Percentiles rank a stretch among this genome's conserved stretches.
These are phyloP conservation scores for Microtus pennsylvanicus DNA, from an alignment of 2,113 vertebrate genomes.

Conservation along the genomic window DNA sequence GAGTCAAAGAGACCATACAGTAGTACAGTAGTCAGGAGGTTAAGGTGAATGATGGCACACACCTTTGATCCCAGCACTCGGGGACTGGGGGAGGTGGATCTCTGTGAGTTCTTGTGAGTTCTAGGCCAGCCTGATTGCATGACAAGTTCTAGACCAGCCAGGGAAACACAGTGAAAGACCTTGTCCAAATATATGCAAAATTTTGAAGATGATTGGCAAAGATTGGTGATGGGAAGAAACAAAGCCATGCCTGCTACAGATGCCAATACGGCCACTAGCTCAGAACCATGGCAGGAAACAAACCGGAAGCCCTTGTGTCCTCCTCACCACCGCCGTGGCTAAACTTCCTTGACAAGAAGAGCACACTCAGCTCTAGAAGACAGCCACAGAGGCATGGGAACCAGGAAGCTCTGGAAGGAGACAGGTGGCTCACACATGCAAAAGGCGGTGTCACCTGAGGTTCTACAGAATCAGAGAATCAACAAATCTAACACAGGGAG, in stretches of 20 bases:
- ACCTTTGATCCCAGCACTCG: not conserved
- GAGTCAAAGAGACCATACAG: not conserved
- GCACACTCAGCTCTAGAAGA: not conserved
- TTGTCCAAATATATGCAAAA: not conserved
- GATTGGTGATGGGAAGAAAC: not conserved
- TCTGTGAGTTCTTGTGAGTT: not conserved
- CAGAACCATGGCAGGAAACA: not conserved
- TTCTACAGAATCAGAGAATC: not conserved
- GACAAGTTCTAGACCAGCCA: not conserved
- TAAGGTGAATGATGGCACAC: not conserved
- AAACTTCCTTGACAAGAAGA: rapidly evolving
- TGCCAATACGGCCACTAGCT: not conserved
- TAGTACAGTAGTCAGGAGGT: not conserved
- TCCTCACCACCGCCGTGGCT: not conserved
- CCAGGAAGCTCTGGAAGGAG: not conserved
- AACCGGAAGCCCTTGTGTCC: not conserved
- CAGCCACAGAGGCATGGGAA: rapidly evolving
- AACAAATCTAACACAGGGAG: not conserved
- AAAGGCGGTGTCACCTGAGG: too few relatives aligned
- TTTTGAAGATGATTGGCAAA: not conserved
- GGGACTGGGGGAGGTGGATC: not conserved
- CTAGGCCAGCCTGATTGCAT: not conserved
- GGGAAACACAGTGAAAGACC: not conserved
- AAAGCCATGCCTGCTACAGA: not conserved
- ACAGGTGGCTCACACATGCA: not conserved